phyloP scores from a whole-genome alignment of 92 coral and sea anemone genomes.

The Parazoanthus swiftii region DNA sequence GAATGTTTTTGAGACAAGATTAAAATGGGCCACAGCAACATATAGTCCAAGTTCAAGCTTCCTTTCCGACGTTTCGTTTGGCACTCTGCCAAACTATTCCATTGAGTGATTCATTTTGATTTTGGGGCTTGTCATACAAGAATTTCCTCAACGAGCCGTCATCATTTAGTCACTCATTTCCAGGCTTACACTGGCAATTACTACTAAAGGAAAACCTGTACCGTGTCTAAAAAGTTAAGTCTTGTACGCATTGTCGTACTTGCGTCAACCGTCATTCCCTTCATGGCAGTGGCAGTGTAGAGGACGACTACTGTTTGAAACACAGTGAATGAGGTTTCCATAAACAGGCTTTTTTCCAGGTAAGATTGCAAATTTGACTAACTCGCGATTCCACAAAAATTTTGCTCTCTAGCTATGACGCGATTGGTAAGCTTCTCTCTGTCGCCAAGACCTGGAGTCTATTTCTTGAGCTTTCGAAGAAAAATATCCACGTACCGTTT shows the following conservation, averaged over 20 bases:
- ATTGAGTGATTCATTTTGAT: too few relatives aligned
- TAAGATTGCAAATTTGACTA: slow-evolving; percentile 55
- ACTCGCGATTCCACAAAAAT: slow-evolving; percentile 60
- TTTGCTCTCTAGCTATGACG: slow-evolving; percentile 59
- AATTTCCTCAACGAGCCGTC: slow-evolving; percentile 20
- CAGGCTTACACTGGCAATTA: slow-evolving; percentile 2
- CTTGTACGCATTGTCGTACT: slow-evolving; percentile 31
- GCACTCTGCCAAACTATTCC: too few relatives aligned
- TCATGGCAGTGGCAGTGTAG: slow-evolving; percentile 25
- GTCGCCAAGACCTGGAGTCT: slow-evolving; percentile 54
- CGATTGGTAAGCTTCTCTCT: slow-evolving; percentile 58
- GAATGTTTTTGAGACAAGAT: too few relatives aligned
- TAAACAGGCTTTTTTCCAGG: slow-evolving; percentile 42
- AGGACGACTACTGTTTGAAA: slow-evolving; percentile 8
- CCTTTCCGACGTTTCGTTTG: too few relatives aligned
- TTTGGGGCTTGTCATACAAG: slow-evolving; percentile 31
- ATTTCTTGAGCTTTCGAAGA: slow-evolving; percentile 53
- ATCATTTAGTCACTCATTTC: slow-evolving; percentile 22
- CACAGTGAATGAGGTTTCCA: slow-evolving; percentile 62
- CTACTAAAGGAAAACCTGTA: slow-evolving; percentile 21
- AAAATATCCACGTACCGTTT: slow-evolving; percentile 65
- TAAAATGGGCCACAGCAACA: too few relatives aligned
- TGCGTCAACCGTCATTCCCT: slow-evolving; percentile 5
- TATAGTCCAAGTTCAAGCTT: too few relatives aligned
- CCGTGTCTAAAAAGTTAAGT: slow-evolving; percentile 39